Conservation (phyloP, 2,888 invertebrate genomes). For the Agonum fuliginosum region DNA sequence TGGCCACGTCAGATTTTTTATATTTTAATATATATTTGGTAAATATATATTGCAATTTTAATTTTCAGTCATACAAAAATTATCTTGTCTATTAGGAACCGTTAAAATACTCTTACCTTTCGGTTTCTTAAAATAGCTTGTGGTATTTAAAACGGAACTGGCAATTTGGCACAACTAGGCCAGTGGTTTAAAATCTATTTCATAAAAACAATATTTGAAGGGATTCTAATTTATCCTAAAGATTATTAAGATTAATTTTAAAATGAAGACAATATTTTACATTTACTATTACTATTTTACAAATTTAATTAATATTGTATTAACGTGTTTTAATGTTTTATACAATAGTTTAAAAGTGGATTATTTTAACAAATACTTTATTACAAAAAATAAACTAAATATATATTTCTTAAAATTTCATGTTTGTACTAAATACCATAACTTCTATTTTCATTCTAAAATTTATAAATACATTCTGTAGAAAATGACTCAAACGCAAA, state of each 20-base stretch:
- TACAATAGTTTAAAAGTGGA: not conserved
- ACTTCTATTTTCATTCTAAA: not conserved
- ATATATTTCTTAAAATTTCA: not conserved
- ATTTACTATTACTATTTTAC: constrained; percentile 1
- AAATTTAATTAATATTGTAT: not conserved
- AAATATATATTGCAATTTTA: no score
- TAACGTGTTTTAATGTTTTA: not conserved
- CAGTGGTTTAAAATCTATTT: constrained; percentile 4
- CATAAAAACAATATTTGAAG: not conserved
- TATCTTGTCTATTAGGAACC: not conserved
- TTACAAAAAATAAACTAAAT: not conserved
- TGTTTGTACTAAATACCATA: not conserved
- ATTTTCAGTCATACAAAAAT: not conserved
- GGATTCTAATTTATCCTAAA: not conserved
- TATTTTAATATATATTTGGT: no score
- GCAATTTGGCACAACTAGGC: constrained; percentile 14
- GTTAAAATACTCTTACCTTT: constrained; percentile 32
- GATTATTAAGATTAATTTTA: not conserved
- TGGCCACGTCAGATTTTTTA: no score
- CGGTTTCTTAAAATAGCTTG: constrained; percentile 32
- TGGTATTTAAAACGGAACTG: constrained; percentile 39
- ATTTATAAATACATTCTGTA: not conserved
- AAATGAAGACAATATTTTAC: not conserved
- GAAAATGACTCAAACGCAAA: not conserved
- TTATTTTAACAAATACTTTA: not conserved